phyloP scores from a whole-genome alignment of 1,140 invertebrate genomes.

The Mylabris phalerata region DNA sequence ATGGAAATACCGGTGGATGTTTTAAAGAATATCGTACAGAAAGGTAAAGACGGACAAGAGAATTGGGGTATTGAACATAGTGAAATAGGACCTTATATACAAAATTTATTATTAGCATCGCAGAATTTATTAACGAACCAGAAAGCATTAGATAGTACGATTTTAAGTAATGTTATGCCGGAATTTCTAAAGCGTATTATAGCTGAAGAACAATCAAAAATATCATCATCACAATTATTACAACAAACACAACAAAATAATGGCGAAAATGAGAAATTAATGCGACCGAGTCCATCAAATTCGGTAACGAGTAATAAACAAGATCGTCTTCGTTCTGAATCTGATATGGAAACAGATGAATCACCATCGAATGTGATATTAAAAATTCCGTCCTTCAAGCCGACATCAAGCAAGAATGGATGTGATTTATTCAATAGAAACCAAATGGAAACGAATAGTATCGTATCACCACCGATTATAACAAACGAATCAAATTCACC shows the following conservation, averaged over 20 bases:
- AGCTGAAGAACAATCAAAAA: conserved; percentile 45
- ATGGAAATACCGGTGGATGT: conserved; percentile 51
- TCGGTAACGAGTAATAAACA: conserved; percentile 36
- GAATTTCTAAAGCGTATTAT: conserved; percentile 55
- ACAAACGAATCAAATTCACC: conserved; percentile 47
- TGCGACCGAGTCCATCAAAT: conserved; percentile 40
- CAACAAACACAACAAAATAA: conserved; percentile 38
- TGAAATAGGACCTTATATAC: conserved; percentile 52
- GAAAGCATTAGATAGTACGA: conserved; percentile 27
- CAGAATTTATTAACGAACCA: conserved; percentile 26
- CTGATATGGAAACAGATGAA: conserved; percentile 40
- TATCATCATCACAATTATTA: conserved; percentile 30
- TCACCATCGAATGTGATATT: conserved; percentile 65
- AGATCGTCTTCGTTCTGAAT: conserved; percentile 28
- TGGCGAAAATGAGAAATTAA: conserved; percentile 40
- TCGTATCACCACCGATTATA: conserved; percentile 39
- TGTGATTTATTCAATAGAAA: conserved; percentile 46
- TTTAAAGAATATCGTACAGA: conserved; percentile 50
- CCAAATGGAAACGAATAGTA: conserved; percentile 35
- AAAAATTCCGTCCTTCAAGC: conserved; percentile 88
- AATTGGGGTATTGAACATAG: conserved; percentile 49
- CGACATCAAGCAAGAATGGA: conserved; percentile 59
- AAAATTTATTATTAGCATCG: conserved; percentile 34
- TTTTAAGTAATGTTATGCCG: conserved; percentile 43
- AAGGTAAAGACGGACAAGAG: conserved; percentile 43